Evolutionary conservation across 1,140 invertebrate species (phyloP), one percentile per base, ranked within the genome.

Genomic region (Meloidogyne hapla): DNA sequence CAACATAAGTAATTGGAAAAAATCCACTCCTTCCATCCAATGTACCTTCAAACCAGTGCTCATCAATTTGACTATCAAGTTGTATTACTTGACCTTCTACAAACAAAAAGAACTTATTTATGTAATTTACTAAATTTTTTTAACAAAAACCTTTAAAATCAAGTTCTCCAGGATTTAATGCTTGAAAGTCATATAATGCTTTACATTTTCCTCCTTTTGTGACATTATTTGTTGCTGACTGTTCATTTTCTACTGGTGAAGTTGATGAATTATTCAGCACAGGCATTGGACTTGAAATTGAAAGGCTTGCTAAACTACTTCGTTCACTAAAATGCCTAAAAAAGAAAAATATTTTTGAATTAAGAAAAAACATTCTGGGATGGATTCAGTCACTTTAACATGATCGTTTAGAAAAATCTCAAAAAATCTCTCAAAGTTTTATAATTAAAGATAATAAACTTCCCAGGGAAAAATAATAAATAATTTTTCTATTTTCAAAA

Each of bases 21-120:
- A 85, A 85, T 38, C 85, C 85, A 72, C 74, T 72, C 70, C 85
- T 83, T 26, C 86, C 86, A 67, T 83, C 82, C 9, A 78, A 23
- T 40, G 67, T 68, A 15, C 85, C 85, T 76, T 86, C 85, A 64
- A 68, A 86, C 85, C 85, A 86, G 66, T 86, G 87, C 48, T 86
- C 85, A 67, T 86, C 85, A 23, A 86, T 80, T 63, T 87, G 82
- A 12, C 80, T 80, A 38, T 84, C 70, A 13, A 86, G 62, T 9
- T 85, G 78, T 23, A 86, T 86, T 12, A 85, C 48, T 69, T 85
- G 71, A 10, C 85, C 85, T 69, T 86, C 71, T 73, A 10, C 38
- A 73, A 72, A 69, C 13, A 13, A 62, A 70, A 38, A 15, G 18
- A 21, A 69, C 4, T 67, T 67, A 6, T 40, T n/a, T 21, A n/a